phyloP scores from a whole-genome alignment of 2,113 vertebrate species.

The Danionella cerebrum region DNA sequence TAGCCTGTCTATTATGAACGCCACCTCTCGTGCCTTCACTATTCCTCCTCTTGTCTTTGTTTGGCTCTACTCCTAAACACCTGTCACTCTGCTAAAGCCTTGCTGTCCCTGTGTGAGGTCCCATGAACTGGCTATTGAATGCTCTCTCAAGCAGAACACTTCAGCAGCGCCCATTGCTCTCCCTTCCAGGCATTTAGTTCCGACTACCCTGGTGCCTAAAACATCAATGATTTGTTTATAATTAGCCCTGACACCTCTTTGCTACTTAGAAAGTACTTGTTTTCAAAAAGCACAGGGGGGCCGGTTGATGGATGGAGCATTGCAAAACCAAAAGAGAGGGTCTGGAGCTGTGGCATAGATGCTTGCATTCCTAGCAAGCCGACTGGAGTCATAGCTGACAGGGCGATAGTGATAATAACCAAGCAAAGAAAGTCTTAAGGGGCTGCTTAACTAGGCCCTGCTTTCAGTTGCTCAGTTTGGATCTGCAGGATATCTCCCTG shows the following conservation, averaged over 20 bases:
- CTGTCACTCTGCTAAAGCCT: conserved; percentile 42
- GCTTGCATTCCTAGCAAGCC: conserved; percentile 61
- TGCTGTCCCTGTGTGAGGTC: conserved; percentile 45
- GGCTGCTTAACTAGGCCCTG: conserved; percentile 52
- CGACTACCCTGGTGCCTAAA: conserved; percentile 45
- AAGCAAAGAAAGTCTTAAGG: conserved; percentile 50
- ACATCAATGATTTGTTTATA: conserved; percentile 73
- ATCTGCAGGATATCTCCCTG: conserved; percentile 2
- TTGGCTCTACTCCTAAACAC: conserved; percentile 38
- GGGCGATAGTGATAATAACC: conserved; percentile 60
- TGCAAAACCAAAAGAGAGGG: conserved; percentile 27
- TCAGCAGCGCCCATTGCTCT: background rate
- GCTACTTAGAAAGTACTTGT: conserved; percentile 69
- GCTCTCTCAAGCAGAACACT: conserved; percentile 60
- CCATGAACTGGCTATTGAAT: conserved; percentile 61
- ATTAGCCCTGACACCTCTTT: conserved; percentile 70
- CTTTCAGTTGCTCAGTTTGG: conserved; percentile 64
- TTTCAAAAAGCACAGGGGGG: conserved; percentile 57
- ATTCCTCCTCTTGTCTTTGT: conserved; percentile 30
- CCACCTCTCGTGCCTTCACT: conserved; percentile 1
- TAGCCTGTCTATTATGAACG: background rate
- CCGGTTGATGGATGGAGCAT: conserved; percentile 23
- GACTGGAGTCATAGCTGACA: conserved; percentile 61
- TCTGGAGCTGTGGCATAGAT: conserved; percentile 40
- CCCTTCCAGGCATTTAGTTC: conserved; percentile 27